Conservation (phyloP, 2,888 invertebrate genomes). For the Timandra comae region DNA sequence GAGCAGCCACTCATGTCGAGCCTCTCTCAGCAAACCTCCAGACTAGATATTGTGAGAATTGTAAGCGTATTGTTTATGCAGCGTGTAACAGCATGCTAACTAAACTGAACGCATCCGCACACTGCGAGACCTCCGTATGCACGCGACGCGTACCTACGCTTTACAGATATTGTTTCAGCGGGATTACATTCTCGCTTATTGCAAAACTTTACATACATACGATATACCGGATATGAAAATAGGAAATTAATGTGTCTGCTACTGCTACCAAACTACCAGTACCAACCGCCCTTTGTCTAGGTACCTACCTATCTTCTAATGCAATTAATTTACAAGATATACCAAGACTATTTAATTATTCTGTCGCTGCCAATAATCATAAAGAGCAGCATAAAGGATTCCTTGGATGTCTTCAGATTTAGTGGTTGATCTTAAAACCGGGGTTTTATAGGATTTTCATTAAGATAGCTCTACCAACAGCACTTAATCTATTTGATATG, state of each 20-base stretch:
- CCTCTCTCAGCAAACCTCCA: conserved; percentile 44
- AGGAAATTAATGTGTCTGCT: conserved; percentile 4
- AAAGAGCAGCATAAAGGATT: too few species aligned
- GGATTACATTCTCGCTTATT: conserved; percentile 2
- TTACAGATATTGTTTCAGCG: conserved; percentile 7
- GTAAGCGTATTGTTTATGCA: conserved; percentile 52
- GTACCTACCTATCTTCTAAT: too few species aligned
- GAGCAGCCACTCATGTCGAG: conserved; percentile 59
- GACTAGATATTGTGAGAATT: conserved; percentile 61
- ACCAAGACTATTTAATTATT: too few species aligned
- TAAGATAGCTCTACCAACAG: too few species aligned
- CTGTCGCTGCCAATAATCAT: too few species aligned
- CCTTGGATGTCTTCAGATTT: too few species aligned
- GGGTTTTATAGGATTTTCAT: too few species aligned
- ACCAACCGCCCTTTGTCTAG: too few species aligned
- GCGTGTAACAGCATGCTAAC: conserved; percentile 29
- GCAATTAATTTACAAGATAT: too few species aligned
- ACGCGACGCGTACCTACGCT: not conserved
- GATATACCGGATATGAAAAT: conserved; percentile 2
- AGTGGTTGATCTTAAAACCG: too few species aligned
- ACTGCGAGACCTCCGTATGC: not conserved
- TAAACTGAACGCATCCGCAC: conserved; percentile 4
- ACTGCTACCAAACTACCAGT: not conserved
- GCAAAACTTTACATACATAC: conserved; percentile 2
- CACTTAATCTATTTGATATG: too few species aligned